phyloP scores from a whole-genome alignment of 2,888 invertebrate species.

The Drosophila lutescens region DNA sequence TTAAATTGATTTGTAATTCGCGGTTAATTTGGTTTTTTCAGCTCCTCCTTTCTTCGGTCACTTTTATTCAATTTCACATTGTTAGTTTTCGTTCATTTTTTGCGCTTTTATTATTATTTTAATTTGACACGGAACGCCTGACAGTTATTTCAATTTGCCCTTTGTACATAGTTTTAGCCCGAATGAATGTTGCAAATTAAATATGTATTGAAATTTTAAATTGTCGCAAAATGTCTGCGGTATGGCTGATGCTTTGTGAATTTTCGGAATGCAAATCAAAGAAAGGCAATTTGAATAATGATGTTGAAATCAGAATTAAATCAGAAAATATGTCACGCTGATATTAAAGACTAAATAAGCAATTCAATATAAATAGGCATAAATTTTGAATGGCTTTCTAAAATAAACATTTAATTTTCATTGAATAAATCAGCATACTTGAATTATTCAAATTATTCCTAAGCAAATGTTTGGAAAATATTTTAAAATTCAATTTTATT shows the following conservation, averaged over 20 bases:
- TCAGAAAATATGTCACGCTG: conserved; percentile 3
- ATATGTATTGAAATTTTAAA: conserved; percentile 59
- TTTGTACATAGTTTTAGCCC: background rate
- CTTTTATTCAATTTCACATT: conserved; percentile 55
- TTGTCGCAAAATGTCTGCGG: conserved; percentile 49
- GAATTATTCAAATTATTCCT: conserved; percentile 10
- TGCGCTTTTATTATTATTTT: conserved; percentile 54
- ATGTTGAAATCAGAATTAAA: conserved; percentile 16
- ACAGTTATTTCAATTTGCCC: conserved; percentile 51
- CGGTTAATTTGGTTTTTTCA: conserved; percentile 62
- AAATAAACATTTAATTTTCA: conserved; percentile 1
- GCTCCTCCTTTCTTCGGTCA: conserved; percentile 9
- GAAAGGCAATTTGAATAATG: conserved; percentile 36
- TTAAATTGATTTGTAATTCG: conserved; percentile 78
- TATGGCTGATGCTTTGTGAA: conserved; percentile 20
- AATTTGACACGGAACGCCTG: conserved; percentile 69
- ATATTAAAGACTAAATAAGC: conserved; percentile 8
- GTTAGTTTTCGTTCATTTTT: conserved; percentile 35
- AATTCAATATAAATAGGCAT: conserved; percentile 13
- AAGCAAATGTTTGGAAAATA: background rate
- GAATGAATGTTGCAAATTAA: conserved; percentile 50
- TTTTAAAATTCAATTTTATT: conserved; percentile 1
- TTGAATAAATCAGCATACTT: conserved; percentile 13
- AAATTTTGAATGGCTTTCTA: background rate
- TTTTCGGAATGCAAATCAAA: conserved; percentile 35